Percentiles rank a stretch among this genome's conserved stretches.
Conservation (phyloP, 35 echinoderm and acorn worm species). For the Diadema setosum region DNA sequence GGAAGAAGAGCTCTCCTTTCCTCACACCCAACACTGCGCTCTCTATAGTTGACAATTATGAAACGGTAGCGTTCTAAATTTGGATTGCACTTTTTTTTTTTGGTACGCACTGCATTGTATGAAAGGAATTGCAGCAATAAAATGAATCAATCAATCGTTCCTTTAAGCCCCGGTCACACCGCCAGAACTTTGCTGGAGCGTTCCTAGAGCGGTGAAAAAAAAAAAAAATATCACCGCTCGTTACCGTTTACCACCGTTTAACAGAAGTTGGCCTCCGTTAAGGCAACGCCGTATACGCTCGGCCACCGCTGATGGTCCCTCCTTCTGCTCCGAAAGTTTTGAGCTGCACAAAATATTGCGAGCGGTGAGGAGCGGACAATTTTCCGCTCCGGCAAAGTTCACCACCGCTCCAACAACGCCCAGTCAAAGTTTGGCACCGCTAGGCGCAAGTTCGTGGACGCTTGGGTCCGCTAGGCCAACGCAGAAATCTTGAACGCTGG, state of each 20-base stretch:
- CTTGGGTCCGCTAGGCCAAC: conserved; percentile 3
- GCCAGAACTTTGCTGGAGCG: neutral
- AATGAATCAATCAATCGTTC: too few species aligned
- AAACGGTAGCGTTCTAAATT: too few species aligned
- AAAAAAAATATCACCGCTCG: conserved; percentile 1
- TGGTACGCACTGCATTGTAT: too few species aligned
- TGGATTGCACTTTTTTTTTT: too few species aligned
- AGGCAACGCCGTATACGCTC: neutral
- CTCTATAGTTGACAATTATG: too few species aligned
- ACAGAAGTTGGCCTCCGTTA: neutral
- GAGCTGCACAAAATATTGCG: conserved; percentile 1
- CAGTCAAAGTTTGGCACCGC: conserved; percentile 1
- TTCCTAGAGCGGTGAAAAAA: neutral
- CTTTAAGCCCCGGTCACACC: neutral
- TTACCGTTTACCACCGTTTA: neutral
- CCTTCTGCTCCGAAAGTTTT: neutral
- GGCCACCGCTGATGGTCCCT: neutral
- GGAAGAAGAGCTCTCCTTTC: too few species aligned
- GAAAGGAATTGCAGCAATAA: too few species aligned
- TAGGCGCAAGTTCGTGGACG: conserved; percentile 5
- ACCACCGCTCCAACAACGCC: neutral
- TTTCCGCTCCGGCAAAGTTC: conserved; percentile 1
- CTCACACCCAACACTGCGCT: too few species aligned
- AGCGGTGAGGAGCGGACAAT: neutral
- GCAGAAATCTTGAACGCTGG: conserved; percentile 1